Evolutionary conservation across 2,113 vertebrate genomes (phyloP).

Genomic region (Etia nguti): DNA sequence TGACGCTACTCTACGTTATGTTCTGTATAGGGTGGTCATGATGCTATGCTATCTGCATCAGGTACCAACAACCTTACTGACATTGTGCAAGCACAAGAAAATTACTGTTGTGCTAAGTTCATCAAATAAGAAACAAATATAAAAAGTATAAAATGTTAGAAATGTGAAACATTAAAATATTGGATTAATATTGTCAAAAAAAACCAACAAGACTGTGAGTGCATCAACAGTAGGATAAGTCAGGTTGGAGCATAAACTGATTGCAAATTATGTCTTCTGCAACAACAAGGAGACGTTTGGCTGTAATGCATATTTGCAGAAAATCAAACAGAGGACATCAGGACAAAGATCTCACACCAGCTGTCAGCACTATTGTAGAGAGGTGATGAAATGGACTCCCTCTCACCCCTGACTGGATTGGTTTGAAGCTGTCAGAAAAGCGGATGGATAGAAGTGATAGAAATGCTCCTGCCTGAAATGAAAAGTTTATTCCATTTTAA

Average conservation of each 20-base stretch:
- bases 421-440: neutral
- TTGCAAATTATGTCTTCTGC: too few species aligned
- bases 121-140: neutral
- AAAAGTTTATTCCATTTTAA: neutral
- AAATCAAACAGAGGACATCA: neutral
- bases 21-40: neutral
- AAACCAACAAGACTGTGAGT: neutral
- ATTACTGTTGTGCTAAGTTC: neutral
- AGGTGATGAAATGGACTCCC: neutral
- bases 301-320: neutral
- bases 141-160: neutral
- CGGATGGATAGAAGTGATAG: neutral
- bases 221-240: too few species aligned
- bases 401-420: neutral
- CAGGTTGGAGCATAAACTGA: too few species aligned
- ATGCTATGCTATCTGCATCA: neutral
- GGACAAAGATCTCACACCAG: neutral
- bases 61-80: neutral
- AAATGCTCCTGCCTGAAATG: neutral
- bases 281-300: too few species aligned
- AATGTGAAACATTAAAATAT: neutral
- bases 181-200: neutral
- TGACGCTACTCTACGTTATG: neutral
- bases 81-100: neutral
- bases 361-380: neutral